Evolutionary conservation across 35 echinoderm and acorn worm genomes (phyloP).

Genomic region (Patiria miniata): DNA sequence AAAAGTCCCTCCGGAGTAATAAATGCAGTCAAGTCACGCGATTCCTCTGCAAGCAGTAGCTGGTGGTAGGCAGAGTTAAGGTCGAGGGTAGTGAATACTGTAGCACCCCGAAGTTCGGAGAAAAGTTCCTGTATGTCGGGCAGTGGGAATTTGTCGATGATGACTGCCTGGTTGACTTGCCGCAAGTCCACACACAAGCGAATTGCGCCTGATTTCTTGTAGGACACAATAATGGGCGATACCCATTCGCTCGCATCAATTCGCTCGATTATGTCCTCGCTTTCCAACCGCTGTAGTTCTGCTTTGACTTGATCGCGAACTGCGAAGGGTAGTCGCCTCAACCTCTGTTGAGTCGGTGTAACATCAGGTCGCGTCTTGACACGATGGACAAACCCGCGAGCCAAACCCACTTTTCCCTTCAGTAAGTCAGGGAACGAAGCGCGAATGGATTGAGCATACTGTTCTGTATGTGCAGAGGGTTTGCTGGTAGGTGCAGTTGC

Average conservation of each 20-base stretch:
- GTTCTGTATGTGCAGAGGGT: neutral
- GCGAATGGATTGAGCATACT: neutral
- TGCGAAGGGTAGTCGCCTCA: slow-evolving; percentile 45
- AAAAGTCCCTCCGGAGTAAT: too few species aligned
- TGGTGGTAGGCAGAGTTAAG: too few species aligned
- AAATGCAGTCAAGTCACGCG: too few species aligned
- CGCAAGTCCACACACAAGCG: slow-evolving; percentile 68
- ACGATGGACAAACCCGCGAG: slow-evolving; percentile 23
- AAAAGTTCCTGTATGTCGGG: slow-evolving; percentile 69
- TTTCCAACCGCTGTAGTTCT: slow-evolving; percentile 29
- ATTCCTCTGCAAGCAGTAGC: slow-evolving; percentile 47
- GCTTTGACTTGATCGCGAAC: slow-evolving; percentile 44
- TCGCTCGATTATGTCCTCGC: slow-evolving; percentile 55
- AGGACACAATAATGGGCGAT: slow-evolving; percentile 61
- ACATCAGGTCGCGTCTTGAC: slow-evolving; percentile 36
- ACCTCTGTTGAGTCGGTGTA: slow-evolving; percentile 48
- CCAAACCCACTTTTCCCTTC: neutral
- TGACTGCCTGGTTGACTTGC: slow-evolving; percentile 61
- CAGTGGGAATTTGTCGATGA: slow-evolving; percentile 62
- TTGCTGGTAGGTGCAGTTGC: neutral
- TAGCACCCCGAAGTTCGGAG: too few species aligned
- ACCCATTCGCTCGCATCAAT: slow-evolving; percentile 79
- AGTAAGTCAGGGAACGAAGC: neutral
- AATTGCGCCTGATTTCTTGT: slow-evolving; percentile 58
- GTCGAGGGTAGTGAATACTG: too few species aligned